Evolutionary conservation across 2,113 vertebrate genomes (phyloP).

Genomic region (Eclectus roratus): DNA sequence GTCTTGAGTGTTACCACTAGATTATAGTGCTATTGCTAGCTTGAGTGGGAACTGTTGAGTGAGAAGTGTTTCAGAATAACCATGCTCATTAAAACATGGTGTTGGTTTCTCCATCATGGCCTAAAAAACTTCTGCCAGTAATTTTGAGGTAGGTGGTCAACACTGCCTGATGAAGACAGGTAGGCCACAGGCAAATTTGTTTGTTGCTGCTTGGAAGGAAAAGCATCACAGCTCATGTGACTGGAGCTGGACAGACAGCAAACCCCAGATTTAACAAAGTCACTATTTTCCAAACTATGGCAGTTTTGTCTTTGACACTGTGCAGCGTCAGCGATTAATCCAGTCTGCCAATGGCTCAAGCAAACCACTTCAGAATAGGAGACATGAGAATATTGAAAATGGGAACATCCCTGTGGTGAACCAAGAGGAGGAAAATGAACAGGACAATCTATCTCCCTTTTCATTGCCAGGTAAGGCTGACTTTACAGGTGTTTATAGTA

Average conservation of each 20-base stretch:
- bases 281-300: background rate
- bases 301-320: background rate
- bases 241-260: background rate
- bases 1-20: background rate
- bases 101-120: background rate
- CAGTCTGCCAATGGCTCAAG: slow-evolving; percentile 85
- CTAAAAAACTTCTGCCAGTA: background rate
- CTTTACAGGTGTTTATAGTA: background rate
- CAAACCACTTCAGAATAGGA: slow-evolving; percentile 83
- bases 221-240: background rate
- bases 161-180: background rate
- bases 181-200: background rate
- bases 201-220: background rate
- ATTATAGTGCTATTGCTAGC: background rate
- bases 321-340: slow-evolving; percentile 91
- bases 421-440: slow-evolving; percentile 75
- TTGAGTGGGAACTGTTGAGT: background rate
- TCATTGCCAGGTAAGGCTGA: slow-evolving; percentile 78
- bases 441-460: slow-evolving; percentile 85
- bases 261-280: background rate
- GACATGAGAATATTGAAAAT: slow-evolving; percentile 89
- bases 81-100: background rate
- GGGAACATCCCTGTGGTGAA: slow-evolving; percentile 89
- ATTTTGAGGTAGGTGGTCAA: background rate
- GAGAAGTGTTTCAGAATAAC: background rate